A percentile compares a stretch with the other conserved stretches of the same genome.
Evolutionary conservation across 2,888 invertebrate genomes (phyloP).

Genomic region (Machimus atricapillus): DNA sequence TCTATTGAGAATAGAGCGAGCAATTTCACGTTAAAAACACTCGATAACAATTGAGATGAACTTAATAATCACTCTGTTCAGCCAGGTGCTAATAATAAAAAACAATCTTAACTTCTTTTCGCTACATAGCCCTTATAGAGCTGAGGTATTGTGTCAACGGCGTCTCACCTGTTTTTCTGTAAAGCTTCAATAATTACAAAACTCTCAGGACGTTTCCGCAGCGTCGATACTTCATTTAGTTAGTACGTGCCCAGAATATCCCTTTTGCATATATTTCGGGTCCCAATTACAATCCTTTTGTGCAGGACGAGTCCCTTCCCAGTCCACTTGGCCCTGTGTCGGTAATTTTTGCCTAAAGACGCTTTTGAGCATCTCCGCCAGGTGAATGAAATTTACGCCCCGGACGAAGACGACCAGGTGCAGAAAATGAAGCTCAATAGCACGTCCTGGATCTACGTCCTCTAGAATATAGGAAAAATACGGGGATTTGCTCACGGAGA

Average conservation of each 20-base stretch:
- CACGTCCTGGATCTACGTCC: background rate
- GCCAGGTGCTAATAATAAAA: background rate
- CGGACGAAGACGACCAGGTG: background rate
- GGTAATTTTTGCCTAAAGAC: background rate
- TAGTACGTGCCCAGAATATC: background rate
- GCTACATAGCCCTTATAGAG: background rate
- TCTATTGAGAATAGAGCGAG: no score
- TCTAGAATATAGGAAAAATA: background rate
- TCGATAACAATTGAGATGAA: background rate
- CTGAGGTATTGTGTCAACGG: background rate
- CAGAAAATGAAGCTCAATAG: conserved; percentile 1
- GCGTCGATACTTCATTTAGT: background rate
- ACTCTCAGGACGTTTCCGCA: background rate
- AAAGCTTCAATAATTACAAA: background rate
- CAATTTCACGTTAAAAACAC: no score
- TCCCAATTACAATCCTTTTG: background rate
- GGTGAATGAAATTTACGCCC: background rate
- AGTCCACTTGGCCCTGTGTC: background rate
- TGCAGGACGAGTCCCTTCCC: background rate
- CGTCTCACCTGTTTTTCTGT: background rate
- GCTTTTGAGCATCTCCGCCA: background rate
- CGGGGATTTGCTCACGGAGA: background rate
- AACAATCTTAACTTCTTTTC: background rate
- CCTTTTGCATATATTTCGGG: background rate
- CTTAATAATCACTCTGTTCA: background rate